phyloP scores from a whole-genome alignment of 2,888 invertebrate species.

The Branchellion lobata region DNA sequence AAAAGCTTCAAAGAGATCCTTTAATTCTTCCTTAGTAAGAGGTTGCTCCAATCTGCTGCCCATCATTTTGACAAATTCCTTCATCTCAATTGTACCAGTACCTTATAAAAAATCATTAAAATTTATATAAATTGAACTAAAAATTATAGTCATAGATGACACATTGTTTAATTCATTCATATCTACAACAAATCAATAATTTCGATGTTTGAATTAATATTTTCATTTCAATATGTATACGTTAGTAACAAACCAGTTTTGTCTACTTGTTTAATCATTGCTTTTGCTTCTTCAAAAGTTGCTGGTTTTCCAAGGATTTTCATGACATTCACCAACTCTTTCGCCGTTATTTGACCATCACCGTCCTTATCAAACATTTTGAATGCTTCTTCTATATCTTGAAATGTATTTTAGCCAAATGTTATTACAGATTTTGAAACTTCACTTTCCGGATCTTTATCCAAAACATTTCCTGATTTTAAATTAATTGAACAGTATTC shows the following conservation, averaged over 20 bases:
- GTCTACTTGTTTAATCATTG: conserved; percentile 51
- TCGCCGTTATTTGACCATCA: conserved; percentile 50
- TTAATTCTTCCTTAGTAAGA: conserved; percentile 49
- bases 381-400: conserved; percentile 50
- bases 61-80: conserved; percentile 51
- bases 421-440: no score
- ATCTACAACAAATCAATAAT: no score
- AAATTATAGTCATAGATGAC: neutral
- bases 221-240: neutral
- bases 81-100: conserved; percentile 51
- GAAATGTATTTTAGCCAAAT: neutral
- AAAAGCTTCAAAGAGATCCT: conserved; percentile 50
- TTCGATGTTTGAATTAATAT: neutral
- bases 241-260: neutral
- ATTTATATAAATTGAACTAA: neutral
- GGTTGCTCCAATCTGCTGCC: conserved; percentile 46
- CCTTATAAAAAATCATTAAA: conserved; percentile 40
- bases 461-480: no score
- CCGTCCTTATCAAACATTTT: conserved; percentile 52
- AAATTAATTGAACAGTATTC: no score
- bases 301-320: conserved; percentile 48
- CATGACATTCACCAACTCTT: conserved; percentile 49
- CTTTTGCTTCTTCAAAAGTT: conserved; percentile 46
- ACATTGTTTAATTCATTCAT: neutral
- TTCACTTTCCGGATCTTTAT: no score